Conservation (phyloP, 2,888 invertebrate species). For the Unio pictorum region DNA sequence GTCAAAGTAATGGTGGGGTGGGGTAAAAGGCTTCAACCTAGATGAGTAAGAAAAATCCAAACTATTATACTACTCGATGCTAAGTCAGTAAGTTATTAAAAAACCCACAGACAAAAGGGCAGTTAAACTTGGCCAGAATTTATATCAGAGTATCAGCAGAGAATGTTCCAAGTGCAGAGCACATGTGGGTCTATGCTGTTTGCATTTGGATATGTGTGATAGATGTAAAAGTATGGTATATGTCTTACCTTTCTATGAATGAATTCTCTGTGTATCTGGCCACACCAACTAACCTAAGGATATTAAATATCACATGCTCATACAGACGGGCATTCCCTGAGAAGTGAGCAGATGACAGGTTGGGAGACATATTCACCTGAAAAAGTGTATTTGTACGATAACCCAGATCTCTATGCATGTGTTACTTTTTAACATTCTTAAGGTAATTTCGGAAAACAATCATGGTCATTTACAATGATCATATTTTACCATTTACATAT, state of each 20-base stretch:
- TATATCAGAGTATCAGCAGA: too few relatives aligned
- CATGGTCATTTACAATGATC: too few relatives aligned
- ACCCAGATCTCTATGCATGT: too few relatives aligned
- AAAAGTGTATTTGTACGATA: constrained; percentile 26
- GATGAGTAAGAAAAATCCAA: too few relatives aligned
- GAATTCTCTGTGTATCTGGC: constrained; percentile 49
- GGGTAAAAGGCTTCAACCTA: too few relatives aligned
- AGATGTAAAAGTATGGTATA: constrained; percentile 5
- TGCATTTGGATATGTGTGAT: background rate
- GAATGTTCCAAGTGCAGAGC: background rate
- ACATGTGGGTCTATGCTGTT: background rate
- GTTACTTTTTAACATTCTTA: too few relatives aligned
- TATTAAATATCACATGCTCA: constrained; percentile 91
- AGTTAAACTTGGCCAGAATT: background rate
- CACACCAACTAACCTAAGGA: constrained; percentile 86
- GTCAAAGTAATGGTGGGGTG: too few relatives aligned
- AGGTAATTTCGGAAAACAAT: too few relatives aligned
- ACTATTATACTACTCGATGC: too few relatives aligned
- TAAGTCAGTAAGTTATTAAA: background rate
- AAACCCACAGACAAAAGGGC: background rate
- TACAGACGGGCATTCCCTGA: constrained; percentile 89
- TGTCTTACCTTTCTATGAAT: constrained; percentile 33
- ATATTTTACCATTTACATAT: too few relatives aligned
- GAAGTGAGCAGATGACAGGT: constrained; percentile 93
- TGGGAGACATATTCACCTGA: constrained; percentile 97